These are phyloP conservation scores for Marisa cornuarietis DNA, from an alignment of 1,140 invertebrate species.

Conservation along the genomic window DNA sequence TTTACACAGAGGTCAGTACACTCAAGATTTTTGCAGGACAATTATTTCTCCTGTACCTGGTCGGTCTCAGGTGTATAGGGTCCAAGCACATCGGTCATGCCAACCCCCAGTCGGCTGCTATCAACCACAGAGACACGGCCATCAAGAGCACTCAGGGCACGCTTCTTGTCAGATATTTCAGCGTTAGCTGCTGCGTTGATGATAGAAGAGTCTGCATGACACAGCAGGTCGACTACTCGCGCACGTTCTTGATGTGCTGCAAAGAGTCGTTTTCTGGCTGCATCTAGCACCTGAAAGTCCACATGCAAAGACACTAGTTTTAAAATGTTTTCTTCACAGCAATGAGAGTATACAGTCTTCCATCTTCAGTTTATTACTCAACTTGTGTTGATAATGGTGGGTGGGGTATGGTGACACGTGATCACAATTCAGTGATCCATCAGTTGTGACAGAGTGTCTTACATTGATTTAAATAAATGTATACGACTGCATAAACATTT, in stretches of 20 bases:
- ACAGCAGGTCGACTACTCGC: conserved; percentile 63
- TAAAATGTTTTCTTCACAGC: too few relatives aligned
- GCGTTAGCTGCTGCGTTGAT: conserved; percentile 28
- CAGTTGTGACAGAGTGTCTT: too few relatives aligned
- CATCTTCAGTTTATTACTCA: too few relatives aligned
- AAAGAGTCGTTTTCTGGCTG: conserved; percentile 54
- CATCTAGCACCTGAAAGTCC: conserved; percentile 53
- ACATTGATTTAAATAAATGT: too few relatives aligned
- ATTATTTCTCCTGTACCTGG: conserved; percentile 4
- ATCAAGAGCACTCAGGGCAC: conserved; percentile 39
- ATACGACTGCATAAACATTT: too few relatives aligned
- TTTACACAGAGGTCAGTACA: not conserved
- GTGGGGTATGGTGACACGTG: too few relatives aligned
- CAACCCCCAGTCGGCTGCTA: conserved; percentile 25
- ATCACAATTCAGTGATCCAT: too few relatives aligned
- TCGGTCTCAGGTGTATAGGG: conserved; percentile 64
- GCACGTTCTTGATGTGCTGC: conserved; percentile 59
- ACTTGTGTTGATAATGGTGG: not conserved
- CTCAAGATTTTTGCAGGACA: not conserved
- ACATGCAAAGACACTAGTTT: not conserved
- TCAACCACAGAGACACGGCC: conserved; percentile 38
- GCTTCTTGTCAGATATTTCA: conserved; percentile 11
- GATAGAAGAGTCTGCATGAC: conserved; percentile 52
- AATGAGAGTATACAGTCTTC: too few relatives aligned
- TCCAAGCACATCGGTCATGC: conserved; percentile 56